Evolutionary conservation across 2,113 vertebrate species (phyloP), one percentile per base, ranked within the genome.

Genomic region (Neoarius graeffei): DNA sequence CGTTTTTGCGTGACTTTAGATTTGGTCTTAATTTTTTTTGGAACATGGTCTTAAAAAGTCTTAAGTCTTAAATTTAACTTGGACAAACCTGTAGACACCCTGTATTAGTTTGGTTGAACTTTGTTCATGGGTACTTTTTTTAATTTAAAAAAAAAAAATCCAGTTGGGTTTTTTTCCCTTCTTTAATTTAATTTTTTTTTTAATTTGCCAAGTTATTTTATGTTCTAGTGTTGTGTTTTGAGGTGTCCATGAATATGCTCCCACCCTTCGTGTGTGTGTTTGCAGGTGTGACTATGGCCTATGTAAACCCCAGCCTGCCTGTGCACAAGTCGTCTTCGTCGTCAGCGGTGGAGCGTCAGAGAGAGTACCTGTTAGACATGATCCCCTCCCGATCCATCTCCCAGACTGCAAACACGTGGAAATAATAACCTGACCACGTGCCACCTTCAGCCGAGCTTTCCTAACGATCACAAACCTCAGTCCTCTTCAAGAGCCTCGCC

Each of bases 351-450:
- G 97, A 99, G 69, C 97, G 98, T 88, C 98, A 99, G 94, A 97
- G 98, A 79, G 98, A 99, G 89, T 99, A 98, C 92, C 98, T 99
- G 88, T 95, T 99, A 91, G 97, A 98, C 94, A 99, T 99, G 98
- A 98, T 99, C 91, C 98, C 98, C 57, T 97, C 98, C 5, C 96
- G 97, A 86, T 97, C 97, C 73, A 96, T 98, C 93, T 97, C 97
- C 92, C 98, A 99, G 91, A 96, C 97, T 0, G 96, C 98, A 94
- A 97, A 95, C 91, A 93, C 97, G 8, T 99, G 98, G 98, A 99
- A 99, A 96, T 99, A 99, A 96, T 99, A 96, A 95, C 9, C 19
- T 25, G 13, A 13, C 80, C 62, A 42, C 60, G 20, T 20, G 20
- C 50, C 67, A 1, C 66, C 66, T 30, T 81, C 86, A 74, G 8